Conservation (phyloP, 2,113 vertebrate species). For the Pimephales promelas region DNA sequence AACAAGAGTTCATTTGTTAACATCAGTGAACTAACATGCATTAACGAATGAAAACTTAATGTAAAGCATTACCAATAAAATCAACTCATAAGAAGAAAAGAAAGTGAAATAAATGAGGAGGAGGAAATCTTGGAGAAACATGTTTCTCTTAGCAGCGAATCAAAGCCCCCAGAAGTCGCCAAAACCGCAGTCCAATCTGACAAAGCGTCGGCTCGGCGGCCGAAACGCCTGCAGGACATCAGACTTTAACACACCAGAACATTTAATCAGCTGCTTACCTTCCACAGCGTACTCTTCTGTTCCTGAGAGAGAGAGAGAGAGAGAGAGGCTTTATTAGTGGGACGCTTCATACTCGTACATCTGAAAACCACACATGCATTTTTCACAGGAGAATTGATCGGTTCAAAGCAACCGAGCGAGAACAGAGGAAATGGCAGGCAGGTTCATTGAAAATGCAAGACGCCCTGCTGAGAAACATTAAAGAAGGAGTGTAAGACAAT, state of each 20-base stretch:
- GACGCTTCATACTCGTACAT: background rate
- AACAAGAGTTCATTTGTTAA: too few relatives aligned
- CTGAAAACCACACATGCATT: background rate
- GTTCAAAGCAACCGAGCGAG: background rate
- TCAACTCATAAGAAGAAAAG: conserved; percentile 37
- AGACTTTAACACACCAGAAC: conserved; percentile 13
- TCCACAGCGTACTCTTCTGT: conserved; percentile 76
- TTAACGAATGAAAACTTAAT: too few relatives aligned
- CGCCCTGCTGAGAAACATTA: background rate
- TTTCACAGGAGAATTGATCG: background rate
- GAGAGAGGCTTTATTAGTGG: background rate
- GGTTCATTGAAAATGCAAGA: background rate
- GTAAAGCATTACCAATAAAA: too few relatives aligned
- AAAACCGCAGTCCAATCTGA: conserved; percentile 81
- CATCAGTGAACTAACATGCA: too few relatives aligned
- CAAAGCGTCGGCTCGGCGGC: conserved; percentile 61
- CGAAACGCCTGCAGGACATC: conserved; percentile 47
- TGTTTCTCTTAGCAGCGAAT: conserved; percentile 46
- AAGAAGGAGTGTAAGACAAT: background rate
- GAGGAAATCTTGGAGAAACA: conserved; percentile 45
- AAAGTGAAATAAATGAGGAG: conserved; percentile 31
- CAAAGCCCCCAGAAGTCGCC: conserved; percentile 72
- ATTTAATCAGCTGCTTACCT: conserved; percentile 72
- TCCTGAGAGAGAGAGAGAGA: conserved; percentile 42
- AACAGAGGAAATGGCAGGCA: background rate